phyloP scores from a whole-genome alignment of 1,140 invertebrate genomes.

The Drosophila truncata region DNA sequence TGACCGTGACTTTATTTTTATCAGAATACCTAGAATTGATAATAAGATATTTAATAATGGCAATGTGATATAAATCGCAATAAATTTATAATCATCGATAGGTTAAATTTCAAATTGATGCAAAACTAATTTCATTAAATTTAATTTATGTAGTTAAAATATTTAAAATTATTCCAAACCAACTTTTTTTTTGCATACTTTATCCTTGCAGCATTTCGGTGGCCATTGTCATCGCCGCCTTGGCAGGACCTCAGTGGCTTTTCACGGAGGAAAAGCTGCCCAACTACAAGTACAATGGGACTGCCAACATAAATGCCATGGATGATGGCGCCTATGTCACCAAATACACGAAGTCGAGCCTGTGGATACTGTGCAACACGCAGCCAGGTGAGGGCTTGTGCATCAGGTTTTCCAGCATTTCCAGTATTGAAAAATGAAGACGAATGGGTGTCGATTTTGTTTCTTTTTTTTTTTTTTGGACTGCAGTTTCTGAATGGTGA shows the following conservation, averaged over 20 bases:
- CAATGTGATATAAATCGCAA: not conserved
- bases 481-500: not conserved
- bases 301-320: conserved; percentile 77
- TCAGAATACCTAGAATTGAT: not conserved
- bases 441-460: conserved; percentile 3
- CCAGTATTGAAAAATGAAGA: conserved; percentile 11
- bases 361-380: conserved; percentile 83
- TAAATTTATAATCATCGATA: not conserved
- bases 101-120: not conserved
- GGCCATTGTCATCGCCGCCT: conserved; percentile 81
- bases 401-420: not conserved
- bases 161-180: not conserved
- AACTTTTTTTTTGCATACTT: not conserved
- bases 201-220: conserved; percentile 73
- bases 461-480: not conserved
- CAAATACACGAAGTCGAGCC: conserved; percentile 82
- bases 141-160: no score
- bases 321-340: conserved; percentile 83
- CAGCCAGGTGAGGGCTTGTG: conserved; percentile 64
- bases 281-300: conserved; percentile 81
- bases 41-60: not conserved
- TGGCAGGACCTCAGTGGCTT: conserved; percentile 84
- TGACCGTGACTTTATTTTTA: not conserved
- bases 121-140: no score
- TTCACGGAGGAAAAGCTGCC: conserved; percentile 84